Evolutionary conservation across 2,797 vertebrate genomes (phyloP), one percentile per base, ranked within the genome.

Genomic region (Sphenodon punctatus): DNA sequence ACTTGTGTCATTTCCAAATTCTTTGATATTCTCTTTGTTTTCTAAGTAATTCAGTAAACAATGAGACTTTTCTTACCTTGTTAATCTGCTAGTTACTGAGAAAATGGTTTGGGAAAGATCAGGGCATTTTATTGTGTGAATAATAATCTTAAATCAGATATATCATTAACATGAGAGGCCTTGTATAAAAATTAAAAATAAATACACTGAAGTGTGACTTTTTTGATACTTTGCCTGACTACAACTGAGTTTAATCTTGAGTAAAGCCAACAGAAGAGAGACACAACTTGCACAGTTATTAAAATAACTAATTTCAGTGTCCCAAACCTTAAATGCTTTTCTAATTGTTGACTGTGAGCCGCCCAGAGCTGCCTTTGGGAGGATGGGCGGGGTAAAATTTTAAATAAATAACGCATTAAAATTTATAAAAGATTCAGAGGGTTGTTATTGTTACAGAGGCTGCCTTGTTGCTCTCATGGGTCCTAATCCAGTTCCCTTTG

Each of bases 1-100:
- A n/a, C n/a, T n/a, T n/a, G n/a, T n/a, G n/a, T n/a, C n/a, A n/a
- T n/a, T n/a, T 41, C 19, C 6, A 36, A 32, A 10, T 55, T 48
- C 66, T 70, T 38, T 34, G 10, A 46, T 75, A 63, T 72, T 53
- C 45, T 74, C 27, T 16, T 19, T 78, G n/a, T 72, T 86, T 75
- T 22, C 14, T 45, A 51, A 46, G 23, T 58, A 48, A 16, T 3
- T 1, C 34, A 19, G 20, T n/a, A 58, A 58, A 58, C 20, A 58
- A 14, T 51, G 53, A 58, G 20, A 36, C 19, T 36, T 34, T 20
- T 20, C 10, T 36, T 19, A 20, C 55, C 30, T 23, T 58, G 55
- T 20, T 58, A 36, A 58, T 19, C 11, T 58, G 55, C 4, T 34
- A 58, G 32, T 58, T 58, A 36, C 55, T 58, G 4, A 58, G 30